phyloP scores from a whole-genome alignment of 1,140 invertebrate genomes.

The Listronotus bonariensis region DNA sequence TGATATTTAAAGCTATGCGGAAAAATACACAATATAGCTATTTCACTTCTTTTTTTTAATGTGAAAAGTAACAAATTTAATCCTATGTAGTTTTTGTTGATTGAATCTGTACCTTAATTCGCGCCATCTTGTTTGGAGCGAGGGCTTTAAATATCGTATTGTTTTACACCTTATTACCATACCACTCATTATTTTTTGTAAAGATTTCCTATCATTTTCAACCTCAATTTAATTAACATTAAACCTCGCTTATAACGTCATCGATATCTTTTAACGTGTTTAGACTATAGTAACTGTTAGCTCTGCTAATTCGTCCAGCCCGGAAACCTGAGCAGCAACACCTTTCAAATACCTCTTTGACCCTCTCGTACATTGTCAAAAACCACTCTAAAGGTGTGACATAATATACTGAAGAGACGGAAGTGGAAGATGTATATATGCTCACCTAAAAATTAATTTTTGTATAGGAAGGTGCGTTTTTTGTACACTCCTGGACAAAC shows the following conservation, averaged over 20 bases:
- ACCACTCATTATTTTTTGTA: too few species aligned
- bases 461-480: neutral
- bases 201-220: neutral
- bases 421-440: slow-evolving; percentile 34
- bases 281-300: slow-evolving; percentile 46
- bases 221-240: slow-evolving; percentile 13
- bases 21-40: too few species aligned
- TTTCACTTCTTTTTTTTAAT: too few species aligned
- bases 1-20: too few species aligned
- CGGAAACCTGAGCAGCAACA: slow-evolving; percentile 32
- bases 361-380: slow-evolving; percentile 26
- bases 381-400: slow-evolving; percentile 36
- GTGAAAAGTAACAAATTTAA: too few species aligned
- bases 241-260: slow-evolving; percentile 29
- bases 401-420: slow-evolving; percentile 31
- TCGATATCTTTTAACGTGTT: slow-evolving; percentile 41
- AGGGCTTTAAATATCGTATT: too few species aligned
- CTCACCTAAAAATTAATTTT: slow-evolving; percentile 34
- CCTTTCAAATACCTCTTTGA: slow-evolving; percentile 31
- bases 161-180: too few species aligned
- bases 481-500: too few species aligned
- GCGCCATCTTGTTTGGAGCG: too few species aligned
- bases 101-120: too few species aligned
- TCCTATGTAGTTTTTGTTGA: too few species aligned
- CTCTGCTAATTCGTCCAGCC: slow-evolving; percentile 24